A percentile compares a stretch with the other conserved stretches of the same genome.
phyloP scores from a whole-genome alignment of 2,888 invertebrate species.

The Papilio protenor region DNA sequence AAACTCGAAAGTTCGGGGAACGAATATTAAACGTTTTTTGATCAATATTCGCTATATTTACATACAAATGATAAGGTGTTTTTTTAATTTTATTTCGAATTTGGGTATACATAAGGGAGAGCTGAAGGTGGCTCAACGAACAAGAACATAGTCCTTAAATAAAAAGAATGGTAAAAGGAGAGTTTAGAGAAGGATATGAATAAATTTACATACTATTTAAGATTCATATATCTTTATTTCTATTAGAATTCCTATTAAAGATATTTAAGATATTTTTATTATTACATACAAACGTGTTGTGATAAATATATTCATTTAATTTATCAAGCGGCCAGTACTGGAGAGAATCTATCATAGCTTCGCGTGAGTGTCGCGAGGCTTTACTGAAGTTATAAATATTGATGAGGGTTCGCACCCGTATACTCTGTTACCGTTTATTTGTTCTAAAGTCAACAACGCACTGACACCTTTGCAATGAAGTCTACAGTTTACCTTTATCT shows the following conservation, averaged over 20 bases:
- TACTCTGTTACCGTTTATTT: constrained; percentile 3
- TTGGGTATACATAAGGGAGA: too few species aligned
- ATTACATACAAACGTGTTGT: background rate
- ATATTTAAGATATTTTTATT: too few species aligned
- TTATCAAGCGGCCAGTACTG: background rate
- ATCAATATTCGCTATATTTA: background rate
- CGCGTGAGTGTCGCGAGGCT: constrained; percentile 8
- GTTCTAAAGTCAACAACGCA: constrained; percentile 10
- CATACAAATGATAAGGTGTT: background rate
- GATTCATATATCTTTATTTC: too few species aligned
- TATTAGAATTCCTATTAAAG: too few species aligned
- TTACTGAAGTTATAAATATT: constrained; percentile 10
- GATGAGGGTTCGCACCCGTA: constrained; percentile 10
- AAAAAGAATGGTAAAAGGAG: too few species aligned
- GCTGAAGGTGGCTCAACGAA: too few species aligned
- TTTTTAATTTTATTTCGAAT: too few species aligned
- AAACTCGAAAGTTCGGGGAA: background rate
- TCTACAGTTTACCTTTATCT: background rate
- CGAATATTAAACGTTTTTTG: background rate
- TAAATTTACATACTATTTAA: too few species aligned
- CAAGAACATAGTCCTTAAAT: too few species aligned
- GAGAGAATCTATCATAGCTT: constrained; percentile 7
- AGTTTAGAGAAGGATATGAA: too few species aligned
- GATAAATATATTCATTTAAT: constrained; percentile 16
- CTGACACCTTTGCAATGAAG: background rate